These are phyloP conservation scores for Morelia viridis DNA, from an alignment of 2,797 vertebrate genomes.

Conservation along the genomic window DNA sequence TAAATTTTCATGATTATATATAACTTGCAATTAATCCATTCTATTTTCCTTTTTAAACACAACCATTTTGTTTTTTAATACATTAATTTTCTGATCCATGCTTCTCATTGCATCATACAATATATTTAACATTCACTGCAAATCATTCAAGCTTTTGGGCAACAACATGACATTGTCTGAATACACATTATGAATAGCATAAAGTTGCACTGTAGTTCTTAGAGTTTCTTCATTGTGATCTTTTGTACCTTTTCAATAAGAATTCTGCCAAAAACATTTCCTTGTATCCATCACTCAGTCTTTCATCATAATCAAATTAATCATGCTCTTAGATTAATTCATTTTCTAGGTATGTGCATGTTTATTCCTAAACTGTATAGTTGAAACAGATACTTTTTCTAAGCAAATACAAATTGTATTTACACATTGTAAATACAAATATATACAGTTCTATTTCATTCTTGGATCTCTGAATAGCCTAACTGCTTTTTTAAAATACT, in stretches of 20 bases:
- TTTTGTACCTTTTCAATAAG: not conserved
- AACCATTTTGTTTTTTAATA: not conserved
- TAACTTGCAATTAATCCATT: not conserved
- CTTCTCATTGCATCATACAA: not conserved
- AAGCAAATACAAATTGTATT: not conserved
- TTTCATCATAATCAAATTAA: not conserved
- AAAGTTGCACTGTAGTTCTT: not conserved
- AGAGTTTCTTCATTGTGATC: not conserved
- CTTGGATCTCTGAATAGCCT: not conserved
- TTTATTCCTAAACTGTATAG: not conserved
- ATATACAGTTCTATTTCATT: not conserved
- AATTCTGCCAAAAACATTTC: not conserved
- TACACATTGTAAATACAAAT: not conserved
- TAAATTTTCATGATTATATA: not conserved
- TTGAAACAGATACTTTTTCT: not conserved
- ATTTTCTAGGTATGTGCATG: not conserved
- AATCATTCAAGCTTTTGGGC: not conserved
- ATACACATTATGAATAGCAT: not conserved
- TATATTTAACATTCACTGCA: not conserved
- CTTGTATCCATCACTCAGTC: not conserved
- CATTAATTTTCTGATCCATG: not conserved
- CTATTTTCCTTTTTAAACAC: not conserved
- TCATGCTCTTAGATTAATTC: not conserved
- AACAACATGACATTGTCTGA: not conserved
- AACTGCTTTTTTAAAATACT: not conserved